phyloP scores from a whole-genome alignment of 2,888 invertebrate genomes.

The Lycophotia porphyrea region DNA sequence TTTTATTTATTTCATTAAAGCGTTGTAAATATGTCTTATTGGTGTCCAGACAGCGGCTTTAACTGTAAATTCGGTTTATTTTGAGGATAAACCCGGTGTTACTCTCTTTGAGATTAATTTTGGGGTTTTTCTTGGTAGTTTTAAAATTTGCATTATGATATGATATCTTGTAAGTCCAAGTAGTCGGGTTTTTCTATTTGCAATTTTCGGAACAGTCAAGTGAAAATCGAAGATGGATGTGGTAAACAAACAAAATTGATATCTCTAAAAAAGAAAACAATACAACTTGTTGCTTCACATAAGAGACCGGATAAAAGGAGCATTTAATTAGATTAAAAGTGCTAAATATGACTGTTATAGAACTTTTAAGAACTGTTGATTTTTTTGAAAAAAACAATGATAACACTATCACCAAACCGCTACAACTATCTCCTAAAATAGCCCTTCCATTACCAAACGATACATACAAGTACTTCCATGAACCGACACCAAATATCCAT shows the following conservation, averaged over 20 bases:
- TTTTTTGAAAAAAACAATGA: neutral
- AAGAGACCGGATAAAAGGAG: neutral
- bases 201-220: neutral
- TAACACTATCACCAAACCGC: neutral
- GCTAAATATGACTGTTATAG: neutral
- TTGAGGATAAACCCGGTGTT: slow-evolving; percentile 55
- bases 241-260: neutral
- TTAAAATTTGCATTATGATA: slow-evolving; percentile 8
- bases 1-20: slow-evolving; percentile 64
- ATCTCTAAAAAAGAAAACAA: neutral
- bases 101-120: slow-evolving; percentile 40
- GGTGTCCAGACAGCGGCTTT: slow-evolving; percentile 62
- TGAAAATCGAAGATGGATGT: neutral
- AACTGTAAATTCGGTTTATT: slow-evolving; percentile 67
- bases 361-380: neutral
- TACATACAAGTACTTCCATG: slow-evolving; percentile 24
- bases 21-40: slow-evolving; percentile 68
- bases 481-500: slow-evolving; percentile 61
- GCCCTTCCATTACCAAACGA: neutral
- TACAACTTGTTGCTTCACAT: too few species aligned
- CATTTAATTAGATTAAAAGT: neutral
- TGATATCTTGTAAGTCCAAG: neutral
- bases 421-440: neutral
- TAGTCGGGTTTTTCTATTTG: neutral
- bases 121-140: slow-evolving; percentile 25